Conservation (phyloP, 2,888 invertebrate genomes). For the Pterobdella sp. region DNA sequence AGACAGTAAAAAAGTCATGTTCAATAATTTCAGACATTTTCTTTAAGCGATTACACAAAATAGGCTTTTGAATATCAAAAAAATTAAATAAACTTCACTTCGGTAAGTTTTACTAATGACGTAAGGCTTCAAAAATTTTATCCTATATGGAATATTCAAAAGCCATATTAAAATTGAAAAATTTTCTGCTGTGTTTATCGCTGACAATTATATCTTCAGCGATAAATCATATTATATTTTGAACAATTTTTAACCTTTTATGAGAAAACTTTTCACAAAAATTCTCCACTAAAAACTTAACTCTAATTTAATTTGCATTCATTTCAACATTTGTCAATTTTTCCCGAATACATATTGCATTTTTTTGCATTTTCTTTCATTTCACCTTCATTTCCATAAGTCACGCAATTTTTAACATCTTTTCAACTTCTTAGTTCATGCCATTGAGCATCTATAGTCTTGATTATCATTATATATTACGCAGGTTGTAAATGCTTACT, state of each 20-base stretch:
- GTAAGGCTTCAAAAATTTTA: too few species aligned
- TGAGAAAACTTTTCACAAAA: neutral
- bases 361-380: neutral
- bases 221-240: too few species aligned
- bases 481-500: constrained; percentile 19
- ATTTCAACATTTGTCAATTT: neutral
- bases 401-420: neutral
- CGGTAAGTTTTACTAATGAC: too few species aligned
- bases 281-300: neutral
- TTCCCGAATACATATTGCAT: neutral
- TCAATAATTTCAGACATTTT: too few species aligned
- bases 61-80: too few species aligned
- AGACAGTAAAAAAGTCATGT: too few species aligned
- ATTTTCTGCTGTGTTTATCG: too few species aligned
- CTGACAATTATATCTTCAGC: too few species aligned
- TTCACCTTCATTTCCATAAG: neutral
- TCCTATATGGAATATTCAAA: too few species aligned
- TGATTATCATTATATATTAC: neutral
- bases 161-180: too few species aligned
- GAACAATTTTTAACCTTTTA: neutral
- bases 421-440: constrained; percentile 2
- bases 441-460: constrained; percentile 1
- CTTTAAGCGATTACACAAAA: too few species aligned
- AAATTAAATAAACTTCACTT: too few species aligned
- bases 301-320: neutral